Evolutionary conservation across 1,140 invertebrate genomes (phyloP).

Genomic region (Drosophila yakuba): DNA sequence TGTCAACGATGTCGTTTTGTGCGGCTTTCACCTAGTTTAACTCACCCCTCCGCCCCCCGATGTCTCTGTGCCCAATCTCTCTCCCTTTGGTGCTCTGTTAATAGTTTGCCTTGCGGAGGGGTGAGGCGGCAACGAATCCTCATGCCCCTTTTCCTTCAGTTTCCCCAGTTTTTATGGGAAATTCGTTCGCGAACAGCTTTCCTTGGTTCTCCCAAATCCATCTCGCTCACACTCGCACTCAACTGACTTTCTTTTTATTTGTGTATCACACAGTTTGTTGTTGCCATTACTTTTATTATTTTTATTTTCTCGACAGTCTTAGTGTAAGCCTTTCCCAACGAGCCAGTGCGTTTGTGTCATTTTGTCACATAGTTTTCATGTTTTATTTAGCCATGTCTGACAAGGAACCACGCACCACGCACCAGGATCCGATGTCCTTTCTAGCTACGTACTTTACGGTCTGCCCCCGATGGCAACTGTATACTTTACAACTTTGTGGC

Average conservation of each 20-base stretch:
- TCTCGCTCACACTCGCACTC: not conserved
- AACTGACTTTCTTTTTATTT: constrained; percentile 56
- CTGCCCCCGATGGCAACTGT: constrained; percentile 39
- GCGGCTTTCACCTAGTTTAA: constrained; percentile 68
- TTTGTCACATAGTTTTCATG: constrained; percentile 81
- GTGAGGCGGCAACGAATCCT: not conserved
- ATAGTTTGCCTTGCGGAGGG: constrained; percentile 36
- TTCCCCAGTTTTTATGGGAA: constrained; percentile 38
- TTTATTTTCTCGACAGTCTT: constrained; percentile 75
- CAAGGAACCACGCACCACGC: constrained; percentile 35
- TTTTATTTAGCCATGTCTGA: constrained; percentile 71
- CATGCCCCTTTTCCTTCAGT: constrained; percentile 4
- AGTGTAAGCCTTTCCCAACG: constrained; percentile 44
- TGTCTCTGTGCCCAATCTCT: not conserved
- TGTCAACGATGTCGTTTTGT: constrained; percentile 62
- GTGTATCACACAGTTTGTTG: constrained; percentile 76
- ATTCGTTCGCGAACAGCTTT: constrained; percentile 37
- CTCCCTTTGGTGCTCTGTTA: constrained; percentile 41
- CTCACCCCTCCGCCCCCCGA: not conserved
- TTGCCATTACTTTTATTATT: constrained; percentile 75
- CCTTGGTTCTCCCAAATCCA: constrained; percentile 5
- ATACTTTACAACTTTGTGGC: constrained; percentile 49
- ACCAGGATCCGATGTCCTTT: constrained; percentile 28
- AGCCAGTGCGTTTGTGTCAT: constrained; percentile 48
- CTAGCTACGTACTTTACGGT: constrained; percentile 21